Base-by-base conservation (phyloP, 1,140 invertebrate species). In the Trypoxylus dichotomus region DNA sequence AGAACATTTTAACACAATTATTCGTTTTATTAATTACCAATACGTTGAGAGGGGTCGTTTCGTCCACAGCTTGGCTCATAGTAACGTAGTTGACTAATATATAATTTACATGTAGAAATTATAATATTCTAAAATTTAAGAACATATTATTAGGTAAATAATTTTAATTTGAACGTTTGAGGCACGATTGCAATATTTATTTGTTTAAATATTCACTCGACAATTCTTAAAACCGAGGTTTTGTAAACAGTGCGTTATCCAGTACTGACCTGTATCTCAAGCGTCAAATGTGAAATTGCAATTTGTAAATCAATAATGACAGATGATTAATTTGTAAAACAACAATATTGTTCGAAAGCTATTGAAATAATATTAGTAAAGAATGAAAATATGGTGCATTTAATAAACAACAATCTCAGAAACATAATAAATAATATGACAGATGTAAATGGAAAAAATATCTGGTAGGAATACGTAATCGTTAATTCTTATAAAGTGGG, bases 21-120 rank as follows among this genome's bases (percentile, higher is more conserved):
- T 54, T 54, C 7, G 19, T 54, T 54, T 5, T 68, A 10, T 6
- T 68, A 68, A 11, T 68, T 68, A 68, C 60, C 60, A 68, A 68
- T 3, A 68, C 60, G 27, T 68, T 68, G 27, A 68, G 60, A 15
- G 60, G 60, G 15, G 60, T 68, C 15, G 60, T 68, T 68, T 68
- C 60, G 15, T 68, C 60, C 60, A 68, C 11, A 68, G 60, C 11
- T 68, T 68, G 19, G 27, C 60, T 29, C 60, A 68, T 68, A 68
- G 24, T 68, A 15, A 7, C 60, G 7, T 21, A 8, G 15, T 29
- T 27, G 24, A 68, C 24, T 54, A 68, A 68, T 24, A 8, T 8
- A 37, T 37, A 37, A 37, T 37, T 7, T 37, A 37, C 32, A 37
- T 37, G 32, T 37, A 37, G 32, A 37, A n/a, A 37, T 37, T 37